A percentile compares a stretch with the other conserved stretches of the same genome.
Evolutionary conservation across 1,140 invertebrate genomes (phyloP).

Genomic region (Drosophila tsacasi): DNA sequence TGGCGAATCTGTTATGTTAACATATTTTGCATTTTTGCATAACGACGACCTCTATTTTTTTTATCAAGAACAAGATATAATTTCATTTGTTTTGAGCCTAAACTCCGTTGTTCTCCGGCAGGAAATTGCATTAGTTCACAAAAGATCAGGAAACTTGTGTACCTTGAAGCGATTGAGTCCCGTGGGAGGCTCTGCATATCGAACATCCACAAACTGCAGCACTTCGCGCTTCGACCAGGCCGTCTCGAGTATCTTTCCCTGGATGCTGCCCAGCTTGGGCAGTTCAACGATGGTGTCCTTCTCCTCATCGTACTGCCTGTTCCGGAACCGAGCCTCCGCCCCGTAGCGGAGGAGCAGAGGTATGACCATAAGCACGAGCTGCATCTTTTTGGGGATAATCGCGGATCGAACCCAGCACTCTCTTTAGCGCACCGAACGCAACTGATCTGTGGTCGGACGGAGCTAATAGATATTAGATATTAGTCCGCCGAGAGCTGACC

Average conservation of each 20-base stretch:
- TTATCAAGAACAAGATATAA: not conserved
- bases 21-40: constrained; percentile 27
- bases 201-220: constrained; percentile 79
- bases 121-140: too few relatives aligned
- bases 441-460: constrained; percentile 50
- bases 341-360: not conserved
- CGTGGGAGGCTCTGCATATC: constrained; percentile 81
- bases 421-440: constrained; percentile 53
- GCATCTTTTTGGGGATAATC: constrained; percentile 35
- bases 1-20: constrained; percentile 16
- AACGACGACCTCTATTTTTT: constrained; percentile 18
- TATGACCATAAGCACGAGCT: constrained; percentile 3
- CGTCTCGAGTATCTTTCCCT: constrained; percentile 73
- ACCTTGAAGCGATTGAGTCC: constrained; percentile 83
- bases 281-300: constrained; percentile 75
- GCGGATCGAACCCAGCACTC: constrained; percentile 42
- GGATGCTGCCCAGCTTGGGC: constrained; percentile 73
- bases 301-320: constrained; percentile 67
- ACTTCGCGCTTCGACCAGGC: constrained; percentile 79
- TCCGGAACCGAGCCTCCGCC: constrained; percentile 42
- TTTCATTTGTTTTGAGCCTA: not conserved
- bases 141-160: not conserved
- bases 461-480: constrained; percentile 58
- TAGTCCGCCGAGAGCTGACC: constrained; percentile 46
- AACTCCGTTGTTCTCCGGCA: not conserved